Evolutionary conservation across 2,113 vertebrate genomes (phyloP), one percentile per base, ranked within the genome.

Genomic region (Tricholaema leucomelas): DNA sequence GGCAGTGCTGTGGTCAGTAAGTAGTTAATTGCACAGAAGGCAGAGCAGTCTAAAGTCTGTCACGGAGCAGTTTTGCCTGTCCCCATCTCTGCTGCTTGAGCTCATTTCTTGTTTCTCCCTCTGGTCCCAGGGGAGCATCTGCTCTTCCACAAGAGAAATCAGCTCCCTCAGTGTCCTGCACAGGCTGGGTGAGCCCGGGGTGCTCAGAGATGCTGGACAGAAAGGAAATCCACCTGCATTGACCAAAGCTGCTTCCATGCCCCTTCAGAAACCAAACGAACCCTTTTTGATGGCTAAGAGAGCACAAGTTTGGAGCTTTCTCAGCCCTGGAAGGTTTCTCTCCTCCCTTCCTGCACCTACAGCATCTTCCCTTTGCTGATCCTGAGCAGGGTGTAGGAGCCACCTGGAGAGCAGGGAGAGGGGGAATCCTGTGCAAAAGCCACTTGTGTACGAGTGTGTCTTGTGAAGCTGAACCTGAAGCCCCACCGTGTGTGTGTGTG

Each of bases 391-490:
- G 27, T 7, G 15, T n/a, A n/a, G n/a, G 30, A 58, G 24, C 82
- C 56, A n/a, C 2, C 0, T 2, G 5, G 35, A 64, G 50, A 74
- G 42, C 6, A 48, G 23, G 25, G 67, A 71, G 42, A 10, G 21
- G 24, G n/a, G 15, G 16, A 71, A 38, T 14, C 18, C 55, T 12
- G 18, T 83, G 46, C 31, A 59, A 77, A 66, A 83, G 23, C 35
- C 36, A 36, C 31, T 27, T 3, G 0, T 30, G 18, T 42, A 5
- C 0, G 0, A 11, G 15, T 2, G 24, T 31, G 19, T 21, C 65
- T 55, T 12, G 81, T 6, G 3, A 40, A 65, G 52, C 52, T 40
- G 42, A 27, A 63, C 33, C 48, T 16, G 17, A 61, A 80, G 63
- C 52, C 16, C 12, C 31, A 0, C 35, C 10, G 11, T 50, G 48